These are phyloP conservation scores for Alouatta palliata DNA, from an alignment of 2,113 vertebrate genomes.

Conservation along the genomic window DNA sequence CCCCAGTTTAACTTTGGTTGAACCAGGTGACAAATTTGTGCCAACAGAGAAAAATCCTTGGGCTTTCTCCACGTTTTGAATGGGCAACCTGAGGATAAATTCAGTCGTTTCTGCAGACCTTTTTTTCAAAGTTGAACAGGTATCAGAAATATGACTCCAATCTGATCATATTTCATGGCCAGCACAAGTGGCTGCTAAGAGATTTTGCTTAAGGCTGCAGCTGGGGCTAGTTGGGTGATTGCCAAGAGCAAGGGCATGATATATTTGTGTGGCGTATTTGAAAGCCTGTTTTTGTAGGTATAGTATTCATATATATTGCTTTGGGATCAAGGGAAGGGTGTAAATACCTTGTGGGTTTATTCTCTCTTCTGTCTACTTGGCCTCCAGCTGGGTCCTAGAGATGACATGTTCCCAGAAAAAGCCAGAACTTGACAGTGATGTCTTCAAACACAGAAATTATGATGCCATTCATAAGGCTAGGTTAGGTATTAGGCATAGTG, in stretches of 20 bases:
- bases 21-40: not conserved
- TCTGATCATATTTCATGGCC: conserved; percentile 71
- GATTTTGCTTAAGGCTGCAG: conserved; percentile 70
- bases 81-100: not conserved
- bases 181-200: conserved; percentile 70
- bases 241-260: conserved; percentile 69
- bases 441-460: not conserved
- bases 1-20: conserved; percentile 12
- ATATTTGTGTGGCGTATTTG: conserved; percentile 54
- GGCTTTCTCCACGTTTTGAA: not conserved
- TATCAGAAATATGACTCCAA: conserved; percentile 69
- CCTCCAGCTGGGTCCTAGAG: conserved; percentile 8
- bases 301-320: conserved; percentile 50
- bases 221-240: conserved; percentile 68
- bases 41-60: conserved; percentile 27
- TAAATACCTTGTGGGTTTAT: not conserved
- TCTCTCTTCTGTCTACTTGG: conserved; percentile 27
- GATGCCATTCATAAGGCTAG: not conserved
- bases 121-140: conserved; percentile 47
- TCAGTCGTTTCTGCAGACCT: conserved; percentile 60
- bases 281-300: conserved; percentile 63
- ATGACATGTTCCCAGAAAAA: not conserved
- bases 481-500: not conserved
- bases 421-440: not conserved
- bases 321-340: not conserved